Evolutionary conservation across 1,140 invertebrate species (phyloP).

Genomic region (Maconellicoccus hirsutus): DNA sequence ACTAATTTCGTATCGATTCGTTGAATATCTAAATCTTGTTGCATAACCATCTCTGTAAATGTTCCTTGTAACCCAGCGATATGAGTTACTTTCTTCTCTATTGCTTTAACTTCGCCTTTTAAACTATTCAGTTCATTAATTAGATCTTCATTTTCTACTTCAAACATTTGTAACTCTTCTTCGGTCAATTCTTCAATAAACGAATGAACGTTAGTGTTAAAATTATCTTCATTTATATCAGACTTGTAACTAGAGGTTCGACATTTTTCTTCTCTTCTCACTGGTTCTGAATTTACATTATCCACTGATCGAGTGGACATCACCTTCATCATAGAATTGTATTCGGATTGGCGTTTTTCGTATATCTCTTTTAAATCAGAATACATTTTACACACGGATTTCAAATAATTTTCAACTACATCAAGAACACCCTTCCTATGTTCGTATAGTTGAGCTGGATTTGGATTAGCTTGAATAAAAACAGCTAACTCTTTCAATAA

Average conservation of each 20-base stretch:
- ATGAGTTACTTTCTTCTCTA: conserved; percentile 85
- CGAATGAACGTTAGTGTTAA: conserved; percentile 18
- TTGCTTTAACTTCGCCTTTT: conserved; percentile 43
- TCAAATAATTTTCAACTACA: conserved; percentile 66
- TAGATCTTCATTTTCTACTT: conserved; percentile 69
- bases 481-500: conserved; percentile 59
- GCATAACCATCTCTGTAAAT: conserved; percentile 92
- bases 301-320: conserved; percentile 34
- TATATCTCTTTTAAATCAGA: conserved; percentile 75
- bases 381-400: conserved; percentile 75
- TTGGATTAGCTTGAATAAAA: conserved; percentile 41
- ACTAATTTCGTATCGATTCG: conserved; percentile 74
- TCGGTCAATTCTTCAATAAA: conserved; percentile 55
- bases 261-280: conserved; percentile 26
- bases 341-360: conserved; percentile 69
- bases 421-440: conserved; percentile 62
- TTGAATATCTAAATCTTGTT: conserved; percentile 89
- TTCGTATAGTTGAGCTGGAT: conserved; percentile 49
- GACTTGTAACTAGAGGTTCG: conserved; percentile 6
- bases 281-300: conserved; percentile 31
- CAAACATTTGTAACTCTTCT: conserved; percentile 84
- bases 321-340: conserved; percentile 62
- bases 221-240: conserved; percentile 14
- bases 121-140: conserved; percentile 73
- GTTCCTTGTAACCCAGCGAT: conserved; percentile 93